phyloP scores from a whole-genome alignment of 2,113 vertebrate genomes.

The Aptenodytes forsteri region DNA sequence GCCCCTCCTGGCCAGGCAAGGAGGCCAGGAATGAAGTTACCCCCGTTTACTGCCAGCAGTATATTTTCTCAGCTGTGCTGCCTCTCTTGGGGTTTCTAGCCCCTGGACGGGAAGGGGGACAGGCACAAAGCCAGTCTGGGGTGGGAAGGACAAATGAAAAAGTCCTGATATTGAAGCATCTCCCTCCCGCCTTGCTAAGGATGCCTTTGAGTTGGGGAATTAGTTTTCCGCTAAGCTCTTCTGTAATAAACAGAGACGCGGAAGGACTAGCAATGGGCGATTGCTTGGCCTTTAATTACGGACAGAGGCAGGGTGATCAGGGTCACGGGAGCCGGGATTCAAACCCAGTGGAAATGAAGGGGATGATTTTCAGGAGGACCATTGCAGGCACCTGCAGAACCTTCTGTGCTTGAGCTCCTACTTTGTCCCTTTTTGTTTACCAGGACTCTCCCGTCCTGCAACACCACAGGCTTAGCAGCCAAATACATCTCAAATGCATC shows the following conservation, averaged over 20 bases:
- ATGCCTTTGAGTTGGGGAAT: not conserved
- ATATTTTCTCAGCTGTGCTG: not conserved
- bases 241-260: not conserved
- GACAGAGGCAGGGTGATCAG: not conserved
- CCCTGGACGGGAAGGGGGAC: not conserved
- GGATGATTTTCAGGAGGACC: not conserved
- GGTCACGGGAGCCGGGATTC: not conserved
- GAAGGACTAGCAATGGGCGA: not conserved
- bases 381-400: not conserved
- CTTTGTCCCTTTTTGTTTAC: not conserved
- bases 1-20: not conserved
- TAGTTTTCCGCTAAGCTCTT: not conserved
- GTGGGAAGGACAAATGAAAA: not conserved
- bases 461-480: not conserved
- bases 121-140: not conserved
- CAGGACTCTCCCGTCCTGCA: not conserved
- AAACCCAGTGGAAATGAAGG: not conserved
- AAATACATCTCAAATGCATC: not conserved
- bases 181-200: not conserved
- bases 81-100: not conserved
- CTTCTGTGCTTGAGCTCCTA: not conserved
- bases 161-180: not conserved
- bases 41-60: fast-evolving
- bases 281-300: not conserved
- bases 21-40: not conserved